Percentiles rank a stretch among this genome's conserved stretches.
Conservation (phyloP, 2,888 invertebrate genomes). For the Andrena dorsata region DNA sequence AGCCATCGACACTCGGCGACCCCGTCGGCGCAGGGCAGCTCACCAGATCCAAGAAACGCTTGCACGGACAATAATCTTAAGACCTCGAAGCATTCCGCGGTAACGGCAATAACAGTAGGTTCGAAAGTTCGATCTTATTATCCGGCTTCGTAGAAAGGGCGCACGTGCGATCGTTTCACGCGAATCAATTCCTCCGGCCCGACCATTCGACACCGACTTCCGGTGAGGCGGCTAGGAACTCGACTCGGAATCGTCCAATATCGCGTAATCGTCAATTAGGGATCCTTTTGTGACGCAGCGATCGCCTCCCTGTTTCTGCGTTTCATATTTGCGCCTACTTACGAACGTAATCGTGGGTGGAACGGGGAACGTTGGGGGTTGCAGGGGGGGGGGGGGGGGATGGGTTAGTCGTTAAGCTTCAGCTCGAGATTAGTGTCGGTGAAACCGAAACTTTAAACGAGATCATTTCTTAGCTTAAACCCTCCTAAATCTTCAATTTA, state of each 20-base stretch:
- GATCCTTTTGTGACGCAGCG: not conserved
- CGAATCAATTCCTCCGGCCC: constrained; percentile 52
- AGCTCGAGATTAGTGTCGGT: constrained; percentile 63
- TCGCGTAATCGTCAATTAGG: not conserved
- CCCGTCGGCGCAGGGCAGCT: too few species aligned
- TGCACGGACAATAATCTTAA: constrained; percentile 52
- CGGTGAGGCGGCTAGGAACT: constrained; percentile 5
- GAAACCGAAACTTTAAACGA: constrained; percentile 71
- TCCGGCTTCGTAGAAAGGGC: constrained; percentile 52
- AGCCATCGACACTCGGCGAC: too few species aligned
- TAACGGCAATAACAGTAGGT: constrained; percentile 59
- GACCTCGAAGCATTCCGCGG: constrained; percentile 60
- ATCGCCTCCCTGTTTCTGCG: not conserved
- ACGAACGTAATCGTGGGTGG: constrained; percentile 18
- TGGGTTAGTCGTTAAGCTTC: constrained; percentile 63
- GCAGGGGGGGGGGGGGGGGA: too few species aligned
- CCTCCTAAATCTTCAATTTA: constrained; percentile 70
- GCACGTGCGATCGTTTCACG: constrained; percentile 58
- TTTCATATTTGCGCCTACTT: constrained; percentile 23
- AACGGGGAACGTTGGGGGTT: constrained; percentile 21
- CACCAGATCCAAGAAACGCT: not conserved
- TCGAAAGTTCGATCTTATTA: constrained; percentile 67
- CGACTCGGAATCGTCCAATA: not conserved
- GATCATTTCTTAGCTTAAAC: constrained; percentile 70
- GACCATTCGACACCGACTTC: constrained; percentile 4